Base-by-base conservation (phyloP, 35 echinoderm and acorn worm species). In the Ptychodera flava region DNA sequence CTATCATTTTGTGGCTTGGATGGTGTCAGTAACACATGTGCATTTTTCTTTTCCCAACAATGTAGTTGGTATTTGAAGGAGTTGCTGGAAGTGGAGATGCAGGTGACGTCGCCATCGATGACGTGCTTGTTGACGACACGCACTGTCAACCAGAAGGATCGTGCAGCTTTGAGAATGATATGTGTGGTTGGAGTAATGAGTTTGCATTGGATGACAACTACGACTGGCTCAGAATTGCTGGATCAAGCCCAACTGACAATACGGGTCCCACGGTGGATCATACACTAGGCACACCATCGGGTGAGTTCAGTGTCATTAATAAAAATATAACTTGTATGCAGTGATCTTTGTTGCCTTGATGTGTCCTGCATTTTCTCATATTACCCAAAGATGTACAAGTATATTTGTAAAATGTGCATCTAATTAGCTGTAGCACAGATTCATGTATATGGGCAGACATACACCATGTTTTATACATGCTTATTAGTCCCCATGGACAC, bases 71-170 rank as follows among this genome's bases (percentile, higher is more conserved):
- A 16, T 86, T 97, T 64, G 95, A 97, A 85, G 95, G 95, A 0
- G 82, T 97, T 0, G 34, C 80, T 85, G 95, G 95, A 15, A n/a
- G 33, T 76, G 91, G 91, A 35, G 78, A 53, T 81, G 82, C 83
- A 6, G 87, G 91, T 33, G 95, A 97, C 35, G 89, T 93, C 12
- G 95, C 95, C 0, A 31, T 93, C 1, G 95, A 97, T 88, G 95
- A 97, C 32, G 35, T 97, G 0, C 81, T 84, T 28, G 86, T 97
- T 34, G 36, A 82, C 28, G 34, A 86, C 83, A 80, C 76, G 31
- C 79, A 81, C 28, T 97, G 95, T 78, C 75, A 83, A 28, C 1
- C 85, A 0, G 93, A 91, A 6, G 80, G 36, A 31, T 45, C 89
- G 30, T 88, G 87, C 34, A 82, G 81, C 37, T 88, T 88, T 88